These are phyloP conservation scores for Rutpela maculata DNA, from an alignment of 2,888 invertebrate species.

Conservation along the genomic window DNA sequence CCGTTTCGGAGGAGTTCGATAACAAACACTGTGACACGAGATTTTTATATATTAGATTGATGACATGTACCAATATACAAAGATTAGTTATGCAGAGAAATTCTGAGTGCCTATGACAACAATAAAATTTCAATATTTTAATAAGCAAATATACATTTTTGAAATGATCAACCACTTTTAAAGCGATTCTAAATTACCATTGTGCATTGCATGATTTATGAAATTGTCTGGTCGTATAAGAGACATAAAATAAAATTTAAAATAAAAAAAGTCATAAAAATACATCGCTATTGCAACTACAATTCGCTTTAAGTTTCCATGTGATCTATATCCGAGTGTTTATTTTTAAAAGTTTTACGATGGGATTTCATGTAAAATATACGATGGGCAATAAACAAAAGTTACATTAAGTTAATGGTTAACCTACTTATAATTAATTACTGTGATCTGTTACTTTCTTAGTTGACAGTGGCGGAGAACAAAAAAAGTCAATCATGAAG, in stretches of 20 bases:
- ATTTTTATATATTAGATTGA: no score
- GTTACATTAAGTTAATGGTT: constrained; percentile 19
- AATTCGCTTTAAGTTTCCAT: background rate
- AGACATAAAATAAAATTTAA: background rate
- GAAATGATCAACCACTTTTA: background rate
- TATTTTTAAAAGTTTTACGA: constrained; percentile 20
- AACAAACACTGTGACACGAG: no score
- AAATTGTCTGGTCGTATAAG: background rate
- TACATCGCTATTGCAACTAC: background rate
- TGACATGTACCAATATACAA: no score
- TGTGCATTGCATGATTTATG: background rate
- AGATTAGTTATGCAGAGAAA: no score
- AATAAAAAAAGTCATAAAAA: background rate
- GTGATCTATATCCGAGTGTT: constrained; percentile 12
- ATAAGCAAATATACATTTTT: background rate
- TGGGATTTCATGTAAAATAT: constrained; percentile 27
- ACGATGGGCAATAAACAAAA: constrained; percentile 18
- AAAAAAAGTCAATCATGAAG: no score
- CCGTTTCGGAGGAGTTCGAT: no score
- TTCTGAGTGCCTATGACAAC: no score
- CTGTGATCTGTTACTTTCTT: background rate
- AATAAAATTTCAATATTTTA: no score
- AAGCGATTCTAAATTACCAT: background rate
- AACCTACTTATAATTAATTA: constrained; percentile 28
- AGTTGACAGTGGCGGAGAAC: background rate